Evolutionary conservation across 2,888 invertebrate genomes (phyloP).

Genomic region (Crocallis elinguaria): DNA sequence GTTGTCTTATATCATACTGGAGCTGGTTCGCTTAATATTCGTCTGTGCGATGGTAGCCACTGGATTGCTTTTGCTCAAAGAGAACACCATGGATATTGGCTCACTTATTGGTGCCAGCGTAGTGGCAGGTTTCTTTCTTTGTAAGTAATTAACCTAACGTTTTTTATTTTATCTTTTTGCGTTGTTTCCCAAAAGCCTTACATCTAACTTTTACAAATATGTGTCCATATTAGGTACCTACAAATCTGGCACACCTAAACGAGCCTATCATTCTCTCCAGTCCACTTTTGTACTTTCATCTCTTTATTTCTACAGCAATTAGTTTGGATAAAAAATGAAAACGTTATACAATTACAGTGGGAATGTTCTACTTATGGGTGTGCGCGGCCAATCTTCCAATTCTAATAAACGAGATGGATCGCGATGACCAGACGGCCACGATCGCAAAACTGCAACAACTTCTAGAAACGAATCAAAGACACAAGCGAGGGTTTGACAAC

Average conservation of each 20-base stretch:
- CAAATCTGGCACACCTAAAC: too few species aligned
- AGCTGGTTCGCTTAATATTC: constrained; percentile 61
- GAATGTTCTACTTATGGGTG: constrained; percentile 76
- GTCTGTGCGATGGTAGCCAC: constrained; percentile 56
- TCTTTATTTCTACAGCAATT: too few species aligned
- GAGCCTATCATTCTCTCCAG: too few species aligned
- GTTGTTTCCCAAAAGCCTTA: too few species aligned
- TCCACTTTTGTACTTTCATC: too few species aligned
- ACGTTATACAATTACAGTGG: constrained; percentile 58
- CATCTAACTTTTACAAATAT: too few species aligned
- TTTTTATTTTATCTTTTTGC: background rate
- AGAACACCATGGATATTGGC: constrained; percentile 79
- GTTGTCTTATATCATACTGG: constrained; percentile 64
- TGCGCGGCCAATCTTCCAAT: constrained; percentile 73
- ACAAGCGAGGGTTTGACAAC: constrained; percentile 14
- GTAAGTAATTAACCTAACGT: constrained; percentile 54
- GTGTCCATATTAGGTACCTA: too few species aligned
- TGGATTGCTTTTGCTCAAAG: constrained; percentile 66
- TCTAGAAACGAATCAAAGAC: constrained; percentile 48
- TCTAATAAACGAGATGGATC: constrained; percentile 71
- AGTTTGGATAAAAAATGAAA: background rate
- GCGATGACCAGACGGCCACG: constrained; percentile 66
- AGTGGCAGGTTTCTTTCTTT: constrained; percentile 65
- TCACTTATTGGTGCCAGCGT: constrained; percentile 75
- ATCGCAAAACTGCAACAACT: constrained; percentile 62